Evolutionary conservation across 2,113 vertebrate species (phyloP).

Genomic region (Perca fluviatilis): DNA sequence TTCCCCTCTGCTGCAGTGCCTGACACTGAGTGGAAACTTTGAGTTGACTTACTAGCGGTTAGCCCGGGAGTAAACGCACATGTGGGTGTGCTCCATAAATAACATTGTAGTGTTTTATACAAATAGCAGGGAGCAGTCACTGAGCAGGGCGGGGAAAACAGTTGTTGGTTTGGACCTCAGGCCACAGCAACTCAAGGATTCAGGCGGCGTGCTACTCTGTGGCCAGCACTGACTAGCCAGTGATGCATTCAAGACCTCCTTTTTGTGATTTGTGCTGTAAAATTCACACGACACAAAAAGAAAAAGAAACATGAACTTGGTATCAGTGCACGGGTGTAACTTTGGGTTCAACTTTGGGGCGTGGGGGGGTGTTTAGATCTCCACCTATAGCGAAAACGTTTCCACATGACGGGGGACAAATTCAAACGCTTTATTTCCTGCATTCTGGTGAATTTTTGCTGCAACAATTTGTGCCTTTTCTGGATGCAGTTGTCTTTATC

Average conservation of each 20-base stretch:
- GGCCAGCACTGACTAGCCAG: not conserved
- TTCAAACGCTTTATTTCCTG: too few species aligned
- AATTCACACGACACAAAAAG: not conserved
- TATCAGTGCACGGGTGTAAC: too few species aligned
- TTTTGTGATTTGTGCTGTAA: not conserved
- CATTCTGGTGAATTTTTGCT: too few species aligned
- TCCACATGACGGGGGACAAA: too few species aligned
- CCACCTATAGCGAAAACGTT: too few species aligned
- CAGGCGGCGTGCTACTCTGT: too few species aligned
- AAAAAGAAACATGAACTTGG: too few species aligned
- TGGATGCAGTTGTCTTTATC: too few species aligned
- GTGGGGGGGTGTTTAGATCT: too few species aligned
- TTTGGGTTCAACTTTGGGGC: too few species aligned
- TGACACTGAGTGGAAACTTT: not conserved
- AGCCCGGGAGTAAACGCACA: not conserved
- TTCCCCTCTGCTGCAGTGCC: not conserved
- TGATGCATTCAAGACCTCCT: conserved; percentile 2
- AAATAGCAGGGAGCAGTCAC: not conserved
- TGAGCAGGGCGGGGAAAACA: not conserved
- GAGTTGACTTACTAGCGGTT: not conserved
- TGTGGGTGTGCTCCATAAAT: conserved; percentile 2
- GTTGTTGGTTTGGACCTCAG: not conserved
- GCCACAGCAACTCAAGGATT: too few species aligned
- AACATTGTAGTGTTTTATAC: not conserved
- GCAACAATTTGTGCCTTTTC: too few species aligned